Percentiles rank a stretch among this genome's conserved stretches.
These are phyloP conservation scores for Drosophila borealis DNA, from an alignment of 2,888 invertebrate species.

Conservation along the genomic window DNA sequence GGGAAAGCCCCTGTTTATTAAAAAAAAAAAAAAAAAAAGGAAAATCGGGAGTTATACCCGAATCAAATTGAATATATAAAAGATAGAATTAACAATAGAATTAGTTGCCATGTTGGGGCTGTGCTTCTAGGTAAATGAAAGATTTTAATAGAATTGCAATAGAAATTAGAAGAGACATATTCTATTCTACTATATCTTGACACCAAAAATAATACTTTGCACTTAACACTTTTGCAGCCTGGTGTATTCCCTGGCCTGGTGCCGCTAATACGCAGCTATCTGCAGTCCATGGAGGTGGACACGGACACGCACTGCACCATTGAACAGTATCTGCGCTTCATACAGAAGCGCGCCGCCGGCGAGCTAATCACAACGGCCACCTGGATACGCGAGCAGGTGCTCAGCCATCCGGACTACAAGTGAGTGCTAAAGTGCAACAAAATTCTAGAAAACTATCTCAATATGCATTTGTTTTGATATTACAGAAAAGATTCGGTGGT, in stretches of 20 bases:
- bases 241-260: slow-evolving; percentile 97
- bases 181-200: too few species aligned
- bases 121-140: too few species aligned
- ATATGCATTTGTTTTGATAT: slow-evolving; percentile 49
- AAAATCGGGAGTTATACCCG: too few species aligned
- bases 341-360: slow-evolving; percentile 94
- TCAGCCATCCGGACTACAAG: slow-evolving; percentile 95
- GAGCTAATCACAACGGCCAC: slow-evolving; percentile 96
- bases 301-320: slow-evolving; percentile 99
- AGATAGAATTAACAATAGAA: too few species aligned
- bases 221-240: slow-evolving; percentile 67
- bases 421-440: slow-evolving; percentile 84
- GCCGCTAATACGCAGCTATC: slow-evolving; percentile 96
- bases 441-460: slow-evolving; percentile 16
- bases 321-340: slow-evolving; percentile 97
- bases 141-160: too few species aligned
- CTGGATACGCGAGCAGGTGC: slow-evolving; percentile 97
- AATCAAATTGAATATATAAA: too few species aligned
- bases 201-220: background rate
- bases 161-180: too few species aligned
- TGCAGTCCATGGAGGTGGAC: slow-evolving; percentile 98
- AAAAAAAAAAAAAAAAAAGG: too few species aligned
- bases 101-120: too few species aligned
- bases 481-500: slow-evolving; percentile 94
- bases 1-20: too few species aligned